Base-by-base conservation (phyloP, 2,113 vertebrate genomes). In the Lota lota region DNA sequence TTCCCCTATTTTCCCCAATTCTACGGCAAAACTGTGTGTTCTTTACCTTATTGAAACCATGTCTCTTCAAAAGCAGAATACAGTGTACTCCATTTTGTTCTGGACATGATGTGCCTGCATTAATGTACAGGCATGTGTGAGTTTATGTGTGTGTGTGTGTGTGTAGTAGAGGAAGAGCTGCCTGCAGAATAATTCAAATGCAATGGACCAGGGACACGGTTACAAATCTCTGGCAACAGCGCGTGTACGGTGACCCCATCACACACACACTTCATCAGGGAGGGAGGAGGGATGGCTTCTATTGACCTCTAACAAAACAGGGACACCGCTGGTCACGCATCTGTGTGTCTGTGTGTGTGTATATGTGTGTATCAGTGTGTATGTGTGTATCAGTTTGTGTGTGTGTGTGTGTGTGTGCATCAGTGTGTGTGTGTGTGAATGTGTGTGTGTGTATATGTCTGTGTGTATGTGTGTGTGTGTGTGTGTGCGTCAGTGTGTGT, bases 101-200 rank as follows among this genome's bases (percentile, higher is more conserved):
- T n/a, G n/a, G n/a, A n/a, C n/a, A n/a, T n/a, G 66, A 15, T 7
- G 21, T 62, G 60, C 2, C 10, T 28, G 50, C 33, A 22, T 20
- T n/a, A n/a, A 21, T 61, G 57, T 56, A n/a, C n/a, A n/a, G n/a
- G n/a, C n/a, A n/a, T n/a, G n/a, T n/a, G n/a, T n/a, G n/a, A n/a
- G n/a, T n/a, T 8, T 63, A 51, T 63, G 33, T 72, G 59, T 58
- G 50, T 36, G 24, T 36, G 20, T 50, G 20, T 65, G 16, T 24
- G 64, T 14, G 21, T 3, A 40, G n/a, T 21, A 17, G 14, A n/a
- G 28, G 28, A 11, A 16, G 50, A 56, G 22, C 80, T 91, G 87
- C 91, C 92, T 91, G 93, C 16, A 90, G 94, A 96, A 97, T 98
- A 97, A 98, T 95, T 99, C 94, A 96, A 95, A 98, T 93, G 93